Conservation (phyloP, 2,888 invertebrate species). For the Lathronympha strigana region DNA sequence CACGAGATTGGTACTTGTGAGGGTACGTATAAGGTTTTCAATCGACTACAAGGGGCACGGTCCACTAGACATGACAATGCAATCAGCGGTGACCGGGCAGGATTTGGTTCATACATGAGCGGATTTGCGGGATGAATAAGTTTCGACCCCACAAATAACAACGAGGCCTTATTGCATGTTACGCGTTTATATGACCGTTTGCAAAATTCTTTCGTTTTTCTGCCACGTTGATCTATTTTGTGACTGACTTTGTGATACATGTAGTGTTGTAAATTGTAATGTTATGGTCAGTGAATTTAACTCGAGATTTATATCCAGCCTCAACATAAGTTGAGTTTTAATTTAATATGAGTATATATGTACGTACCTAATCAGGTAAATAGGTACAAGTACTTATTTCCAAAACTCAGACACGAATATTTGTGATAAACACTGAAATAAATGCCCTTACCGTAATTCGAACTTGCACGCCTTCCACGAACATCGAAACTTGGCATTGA, state of each 20-base stretch:
- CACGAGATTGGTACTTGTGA: conserved; percentile 51
- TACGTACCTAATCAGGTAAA: too few relatives aligned
- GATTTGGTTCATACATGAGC: conserved; percentile 83
- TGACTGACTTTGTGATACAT: neutral
- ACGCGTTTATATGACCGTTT: conserved; percentile 76
- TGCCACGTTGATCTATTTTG: neutral
- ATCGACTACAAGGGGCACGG: conserved; percentile 46
- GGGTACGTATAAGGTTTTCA: conserved; percentile 46
- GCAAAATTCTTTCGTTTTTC: conserved; percentile 71
- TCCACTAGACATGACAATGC: conserved; percentile 82
- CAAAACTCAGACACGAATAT: too few relatives aligned
- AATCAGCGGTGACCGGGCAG: conserved; percentile 83
- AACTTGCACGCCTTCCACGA: too few relatives aligned
- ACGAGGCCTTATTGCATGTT: conserved; percentile 75
- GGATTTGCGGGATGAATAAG: conserved; percentile 84
- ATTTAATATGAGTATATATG: too few relatives aligned
- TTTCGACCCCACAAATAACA: conserved; percentile 83
- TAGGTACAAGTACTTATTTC: too few relatives aligned
- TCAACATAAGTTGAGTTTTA: too few relatives aligned
- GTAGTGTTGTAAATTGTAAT: too few relatives aligned
- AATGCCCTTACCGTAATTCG: too few relatives aligned
- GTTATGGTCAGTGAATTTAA: too few relatives aligned
- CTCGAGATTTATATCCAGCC: too few relatives aligned
- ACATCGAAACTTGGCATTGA: too few relatives aligned
- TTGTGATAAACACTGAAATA: too few relatives aligned